Conservation (phyloP, 2,888 invertebrate genomes). For the Panopea generosa region DNA sequence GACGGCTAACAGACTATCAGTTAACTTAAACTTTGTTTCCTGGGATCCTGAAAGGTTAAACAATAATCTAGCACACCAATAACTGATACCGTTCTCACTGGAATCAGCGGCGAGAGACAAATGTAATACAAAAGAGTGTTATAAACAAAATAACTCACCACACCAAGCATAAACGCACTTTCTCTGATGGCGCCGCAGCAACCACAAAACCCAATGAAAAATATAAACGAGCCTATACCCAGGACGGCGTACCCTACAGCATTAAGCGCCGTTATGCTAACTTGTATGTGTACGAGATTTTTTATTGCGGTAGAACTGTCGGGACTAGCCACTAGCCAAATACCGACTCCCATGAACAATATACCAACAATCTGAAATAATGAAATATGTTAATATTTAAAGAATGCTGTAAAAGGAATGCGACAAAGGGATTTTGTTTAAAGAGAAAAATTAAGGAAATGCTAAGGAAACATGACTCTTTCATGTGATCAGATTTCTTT, state of each 20-base stretch:
- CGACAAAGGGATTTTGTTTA: too few species aligned
- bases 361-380: slow-evolving; percentile 87
- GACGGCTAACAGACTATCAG: not conserved
- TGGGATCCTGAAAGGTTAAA: too few species aligned
- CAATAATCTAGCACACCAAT: too few species aligned
- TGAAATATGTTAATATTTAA: too few species aligned
- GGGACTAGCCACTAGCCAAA: slow-evolving; percentile 87
- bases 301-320: slow-evolving; percentile 86
- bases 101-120: too few species aligned
- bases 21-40: too few species aligned
- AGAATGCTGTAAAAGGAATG: too few species aligned
- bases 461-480: too few species aligned
- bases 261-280: slow-evolving; percentile 85
- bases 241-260: slow-evolving; percentile 86
- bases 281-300: slow-evolving; percentile 85
- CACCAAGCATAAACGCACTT: slow-evolving; percentile 86
- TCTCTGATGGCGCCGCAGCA: slow-evolving; percentile 88
- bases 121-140: slow-evolving; percentile 15
- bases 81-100: too few species aligned
- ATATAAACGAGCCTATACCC: slow-evolving; percentile 86
- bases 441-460: too few species aligned
- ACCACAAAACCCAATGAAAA: slow-evolving; percentile 87
- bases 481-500: too few species aligned
- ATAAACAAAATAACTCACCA: slow-evolving; percentile 80
- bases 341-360: slow-evolving; percentile 87